phyloP scores from a whole-genome alignment of 2,113 vertebrate species.

The Heterotilapia buettikoferi region DNA sequence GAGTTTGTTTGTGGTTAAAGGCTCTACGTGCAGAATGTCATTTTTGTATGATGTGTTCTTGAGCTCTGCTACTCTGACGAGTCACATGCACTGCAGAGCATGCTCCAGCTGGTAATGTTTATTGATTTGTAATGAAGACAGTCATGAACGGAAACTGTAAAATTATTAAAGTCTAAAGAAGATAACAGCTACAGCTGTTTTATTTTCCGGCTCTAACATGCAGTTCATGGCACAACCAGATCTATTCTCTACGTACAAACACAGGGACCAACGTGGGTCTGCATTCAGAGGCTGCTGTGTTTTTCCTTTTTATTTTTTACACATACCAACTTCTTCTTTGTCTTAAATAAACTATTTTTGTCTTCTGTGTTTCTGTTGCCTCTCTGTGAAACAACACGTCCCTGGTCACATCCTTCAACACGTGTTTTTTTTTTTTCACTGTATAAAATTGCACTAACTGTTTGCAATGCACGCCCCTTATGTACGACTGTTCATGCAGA shows the following conservation, averaged over 20 bases:
- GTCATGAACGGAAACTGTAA: not conserved
- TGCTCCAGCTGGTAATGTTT: not conserved
- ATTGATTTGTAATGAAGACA: not conserved
- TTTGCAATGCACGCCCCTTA: rapidly evolving
- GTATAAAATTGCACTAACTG: not conserved
- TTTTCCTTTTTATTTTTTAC: not conserved
- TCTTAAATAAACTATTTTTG: not conserved
- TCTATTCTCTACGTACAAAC: not conserved
- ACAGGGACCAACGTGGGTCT: rapidly evolving
- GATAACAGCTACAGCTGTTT: rapidly evolving
- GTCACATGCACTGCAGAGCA: not conserved
- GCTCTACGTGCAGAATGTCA: not conserved
- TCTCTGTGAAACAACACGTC: not conserved
- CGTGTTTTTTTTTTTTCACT: not conserved
- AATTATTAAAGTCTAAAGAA: rapidly evolving
- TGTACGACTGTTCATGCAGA: rapidly evolving
- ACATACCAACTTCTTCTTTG: not conserved
- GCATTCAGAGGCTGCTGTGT: not conserved
- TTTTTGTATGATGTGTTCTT: not conserved
- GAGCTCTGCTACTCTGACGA: not conserved
- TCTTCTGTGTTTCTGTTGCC: not conserved
- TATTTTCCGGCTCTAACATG: rapidly evolving
- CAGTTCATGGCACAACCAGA: not conserved
- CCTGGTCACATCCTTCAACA: not conserved
- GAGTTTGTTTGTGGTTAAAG: not conserved